Percentiles rank a stretch among this genome's conserved stretches.
These are phyloP conservation scores for Nymphicus hollandicus DNA, from an alignment of 2,113 vertebrate species.

Conservation along the genomic window DNA sequence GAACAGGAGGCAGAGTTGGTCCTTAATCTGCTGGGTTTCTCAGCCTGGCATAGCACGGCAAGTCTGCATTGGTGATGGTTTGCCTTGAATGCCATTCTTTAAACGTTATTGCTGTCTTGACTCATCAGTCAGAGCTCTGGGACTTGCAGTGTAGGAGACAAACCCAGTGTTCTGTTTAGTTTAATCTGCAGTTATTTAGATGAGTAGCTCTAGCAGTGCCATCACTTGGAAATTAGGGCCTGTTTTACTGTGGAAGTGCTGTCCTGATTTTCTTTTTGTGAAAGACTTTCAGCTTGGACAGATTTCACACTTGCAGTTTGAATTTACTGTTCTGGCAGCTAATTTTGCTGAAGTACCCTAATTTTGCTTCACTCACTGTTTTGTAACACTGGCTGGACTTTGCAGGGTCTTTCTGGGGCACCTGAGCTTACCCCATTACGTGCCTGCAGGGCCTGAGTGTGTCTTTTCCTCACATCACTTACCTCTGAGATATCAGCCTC, in stretches of 20 bases:
- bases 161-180: not conserved
- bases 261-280: not conserved
- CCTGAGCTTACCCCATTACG: fast-evolving
- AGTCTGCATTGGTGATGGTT: not conserved
- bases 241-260: not conserved
- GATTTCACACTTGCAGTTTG: fast-evolving
- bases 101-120: not conserved
- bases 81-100: not conserved
- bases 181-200: not conserved
- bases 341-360: not conserved
- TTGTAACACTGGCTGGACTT: fast-evolving
- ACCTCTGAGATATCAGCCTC: not conserved
- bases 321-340: not conserved
- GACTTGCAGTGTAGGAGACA: not conserved
- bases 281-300: not conserved
- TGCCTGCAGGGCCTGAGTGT: fast-evolving
- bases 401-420: fast-evolving
- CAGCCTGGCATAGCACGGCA: not conserved
- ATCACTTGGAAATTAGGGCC: not conserved
- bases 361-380: not conserved
- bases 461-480: fast-evolving
- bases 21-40: not conserved
- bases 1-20: not conserved
- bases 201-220: not conserved
- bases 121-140: not conserved